Conservation (phyloP, 2,113 vertebrate species). For the Phaetusa simplex region DNA sequence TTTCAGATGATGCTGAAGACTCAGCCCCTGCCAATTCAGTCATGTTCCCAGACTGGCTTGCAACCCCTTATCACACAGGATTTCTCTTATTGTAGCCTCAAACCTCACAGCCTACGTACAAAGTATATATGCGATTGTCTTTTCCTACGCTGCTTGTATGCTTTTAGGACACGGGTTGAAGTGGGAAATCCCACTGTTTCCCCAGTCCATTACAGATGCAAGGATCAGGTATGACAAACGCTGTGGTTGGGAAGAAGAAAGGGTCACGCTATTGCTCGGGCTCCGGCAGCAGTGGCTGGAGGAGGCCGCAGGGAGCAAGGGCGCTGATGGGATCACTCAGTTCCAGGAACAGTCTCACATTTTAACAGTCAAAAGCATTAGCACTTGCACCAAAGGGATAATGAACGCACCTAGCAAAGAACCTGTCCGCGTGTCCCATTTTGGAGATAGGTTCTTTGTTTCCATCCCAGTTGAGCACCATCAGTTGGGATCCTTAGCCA, state of each 20-base stretch:
- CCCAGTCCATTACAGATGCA: accelerated
- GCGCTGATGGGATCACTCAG: accelerated
- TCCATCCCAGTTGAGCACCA: neutral
- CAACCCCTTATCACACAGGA: neutral
- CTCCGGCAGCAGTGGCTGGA: neutral
- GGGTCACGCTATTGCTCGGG: neutral
- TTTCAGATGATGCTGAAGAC: neutral
- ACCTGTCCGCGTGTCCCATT: neutral
- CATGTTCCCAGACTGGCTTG: neutral
- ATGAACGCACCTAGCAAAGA: neutral
- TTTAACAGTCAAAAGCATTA: neutral
- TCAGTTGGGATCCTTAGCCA: neutral
- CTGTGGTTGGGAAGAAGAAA: accelerated
- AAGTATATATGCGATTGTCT: accelerated
- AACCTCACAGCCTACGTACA: neutral
- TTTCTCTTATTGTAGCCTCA: neutral
- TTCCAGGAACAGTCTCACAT: too few relatives aligned
- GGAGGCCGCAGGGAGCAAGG: neutral
- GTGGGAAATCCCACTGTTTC: neutral
- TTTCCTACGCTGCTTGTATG: neutral
- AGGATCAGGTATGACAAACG: neutral
- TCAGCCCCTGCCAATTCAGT: neutral
- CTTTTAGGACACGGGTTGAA: neutral
- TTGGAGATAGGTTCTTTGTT: neutral
- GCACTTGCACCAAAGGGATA: neutral